Evolutionary conservation across 2,888 invertebrate genomes (phyloP), one percentile per base, ranked within the genome.

Genomic region (Athripsodes cinereus): DNA sequence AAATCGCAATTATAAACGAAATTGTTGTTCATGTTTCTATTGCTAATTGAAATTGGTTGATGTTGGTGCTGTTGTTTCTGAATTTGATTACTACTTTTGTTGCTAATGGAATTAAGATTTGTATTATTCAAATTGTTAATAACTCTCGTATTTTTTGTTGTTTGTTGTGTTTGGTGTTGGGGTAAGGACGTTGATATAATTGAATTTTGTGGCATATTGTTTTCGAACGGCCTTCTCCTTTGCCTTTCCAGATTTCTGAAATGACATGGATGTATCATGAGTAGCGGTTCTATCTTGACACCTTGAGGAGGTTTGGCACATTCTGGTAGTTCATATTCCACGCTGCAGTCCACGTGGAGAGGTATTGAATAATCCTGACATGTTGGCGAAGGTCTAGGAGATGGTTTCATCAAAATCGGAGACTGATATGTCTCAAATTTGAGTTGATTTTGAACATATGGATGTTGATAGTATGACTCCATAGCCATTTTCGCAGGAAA

Each of bases 201-300:
- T 5, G 51, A 31, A 47, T 50, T 58, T 31, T 54, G 51, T 5
- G 85, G 85, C 68, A 86, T 77, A 70, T 86, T 86, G 71, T 86
- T 86, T 49, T 86, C 82, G 69, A 86, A 86, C 5, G 85, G 84
- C 67, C 84, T 83, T 60, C 85, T 76, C 60, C 85, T 76, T 69
- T 86, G 85, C 60, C 83, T 82, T 68, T 87, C 86, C 69, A 86
- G 85, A 66, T 86, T 82, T 62, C 87, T 79, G 71, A 87, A 87
- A 71, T 86, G 87, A 66, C 86, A 87, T 20, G 87, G 87, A 71
- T 87, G 87, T 67, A 87, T 87, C 86, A 87, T 87, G 60, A 87
- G 76, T 63, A 87, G 74, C 13, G 87, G 87, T 67, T 87, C 87
- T 65, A 82, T 80, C 65, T 84, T 72, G 66, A 81, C 81, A 2